A percentile compares a stretch with the other conserved stretches of the same genome.
phyloP scores from a whole-genome alignment of 2,113 vertebrate genomes.

The Procavia capensis region DNA sequence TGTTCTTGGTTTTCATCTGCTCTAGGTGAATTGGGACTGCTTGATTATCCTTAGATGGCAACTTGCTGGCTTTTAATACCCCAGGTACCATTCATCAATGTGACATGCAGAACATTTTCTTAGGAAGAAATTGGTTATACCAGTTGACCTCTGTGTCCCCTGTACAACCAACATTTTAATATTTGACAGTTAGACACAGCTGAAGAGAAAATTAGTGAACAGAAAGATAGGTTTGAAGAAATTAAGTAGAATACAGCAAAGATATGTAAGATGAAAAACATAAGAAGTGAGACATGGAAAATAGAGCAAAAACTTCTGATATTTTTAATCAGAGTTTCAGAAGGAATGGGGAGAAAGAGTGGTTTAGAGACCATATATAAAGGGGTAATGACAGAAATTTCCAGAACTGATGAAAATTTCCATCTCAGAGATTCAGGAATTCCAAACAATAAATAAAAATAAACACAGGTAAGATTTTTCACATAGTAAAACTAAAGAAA shows the following conservation, averaged over 20 bases:
- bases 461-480: background rate
- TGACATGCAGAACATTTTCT: too few relatives aligned
- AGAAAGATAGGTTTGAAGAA: background rate
- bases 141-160: too few relatives aligned
- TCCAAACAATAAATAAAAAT: background rate
- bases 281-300: background rate
- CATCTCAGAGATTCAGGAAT: background rate
- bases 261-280: rapidly evolving
- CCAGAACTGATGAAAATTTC: background rate
- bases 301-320: background rate
- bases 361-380: rapidly evolving
- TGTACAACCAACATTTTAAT: background rate
- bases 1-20: too few relatives aligned
- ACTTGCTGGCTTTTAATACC: too few relatives aligned
- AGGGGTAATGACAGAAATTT: background rate
- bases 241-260: background rate
- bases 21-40: too few relatives aligned
- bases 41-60: too few relatives aligned
- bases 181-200: background rate
- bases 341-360: background rate
- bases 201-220: background rate
- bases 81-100: too few relatives aligned
- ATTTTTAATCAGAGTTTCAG: background rate
- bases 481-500: background rate
- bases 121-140: too few relatives aligned